Percentiles rank a stretch among this genome's conserved stretches.
These are phyloP conservation scores for Drosophila putrida DNA, from an alignment of 2,888 invertebrate species.

Conservation along the genomic window DNA sequence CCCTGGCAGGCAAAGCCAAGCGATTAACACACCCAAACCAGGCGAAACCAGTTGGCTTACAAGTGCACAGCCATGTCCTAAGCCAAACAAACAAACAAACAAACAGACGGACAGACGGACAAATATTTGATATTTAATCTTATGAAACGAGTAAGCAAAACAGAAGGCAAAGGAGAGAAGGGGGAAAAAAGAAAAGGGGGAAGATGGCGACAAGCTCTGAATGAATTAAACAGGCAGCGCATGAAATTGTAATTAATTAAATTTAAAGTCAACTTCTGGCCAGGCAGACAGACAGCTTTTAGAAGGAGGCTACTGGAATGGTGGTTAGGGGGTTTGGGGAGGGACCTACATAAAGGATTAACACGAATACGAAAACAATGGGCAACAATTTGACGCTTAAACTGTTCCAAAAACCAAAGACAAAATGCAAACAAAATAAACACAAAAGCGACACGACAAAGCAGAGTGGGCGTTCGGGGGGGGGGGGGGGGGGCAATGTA, in stretches of 20 bases:
- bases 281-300: constrained; percentile 9
- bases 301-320: neutral
- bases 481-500: neutral
- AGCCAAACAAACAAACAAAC: constrained; percentile 51
- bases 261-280: constrained; percentile 68
- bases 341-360: constrained; percentile 59
- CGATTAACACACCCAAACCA: constrained; percentile 36
- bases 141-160: constrained; percentile 64
- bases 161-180: constrained; percentile 26
- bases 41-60: constrained; percentile 57
- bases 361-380: constrained; percentile 65
- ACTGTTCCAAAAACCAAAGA: constrained; percentile 72
- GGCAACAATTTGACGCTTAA: constrained; percentile 74
- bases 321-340: neutral
- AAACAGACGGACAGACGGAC: constrained; percentile 47
- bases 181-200: neutral
- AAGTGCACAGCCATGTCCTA: constrained; percentile 60
- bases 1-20: constrained; percentile 26
- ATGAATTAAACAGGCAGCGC: constrained; percentile 59
- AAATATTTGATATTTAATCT: constrained; percentile 80
- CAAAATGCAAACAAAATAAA: constrained; percentile 67
- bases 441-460: constrained; percentile 19
- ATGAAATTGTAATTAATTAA: constrained; percentile 79
- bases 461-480: neutral
- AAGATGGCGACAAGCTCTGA: constrained; percentile 28